A percentile compares a stretch with the other conserved stretches of the same genome.
Evolutionary conservation across 2,888 invertebrate genomes (phyloP).

Genomic region (Ormyrus nitidulus): DNA sequence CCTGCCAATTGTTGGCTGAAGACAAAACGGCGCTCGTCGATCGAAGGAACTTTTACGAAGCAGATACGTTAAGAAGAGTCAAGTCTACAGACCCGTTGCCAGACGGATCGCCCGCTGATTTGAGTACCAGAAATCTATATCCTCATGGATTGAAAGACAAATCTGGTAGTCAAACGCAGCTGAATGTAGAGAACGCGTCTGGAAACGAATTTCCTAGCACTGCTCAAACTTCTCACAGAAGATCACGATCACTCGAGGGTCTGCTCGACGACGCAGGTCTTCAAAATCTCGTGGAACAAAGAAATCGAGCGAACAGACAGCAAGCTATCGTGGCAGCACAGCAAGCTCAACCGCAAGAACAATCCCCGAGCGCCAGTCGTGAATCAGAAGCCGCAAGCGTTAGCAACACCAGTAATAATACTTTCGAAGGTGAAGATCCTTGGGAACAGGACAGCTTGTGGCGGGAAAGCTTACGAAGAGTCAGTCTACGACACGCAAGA

Average conservation of each 20-base stretch:
- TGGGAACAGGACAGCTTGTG: slow-evolving; percentile 91
- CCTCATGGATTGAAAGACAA: slow-evolving; percentile 74
- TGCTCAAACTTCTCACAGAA: slow-evolving; percentile 72
- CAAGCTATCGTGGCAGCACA: slow-evolving; percentile 30
- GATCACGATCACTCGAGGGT: slow-evolving; percentile 80
- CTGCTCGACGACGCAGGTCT: slow-evolving; percentile 77
- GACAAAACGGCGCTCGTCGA: slow-evolving; percentile 77
- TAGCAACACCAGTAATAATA: slow-evolving; percentile 3
- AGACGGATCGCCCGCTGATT: slow-evolving; percentile 66
- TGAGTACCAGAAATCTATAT: slow-evolving; percentile 71
- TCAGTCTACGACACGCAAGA: slow-evolving; percentile 88
- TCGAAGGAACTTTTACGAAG: slow-evolving; percentile 84
- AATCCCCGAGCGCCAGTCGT: slow-evolving; percentile 30
- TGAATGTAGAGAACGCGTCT: slow-evolving; percentile 43
- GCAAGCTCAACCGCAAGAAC: slow-evolving; percentile 44
- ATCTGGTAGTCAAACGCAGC: slow-evolving; percentile 62
- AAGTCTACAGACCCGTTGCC: slow-evolving; percentile 70
- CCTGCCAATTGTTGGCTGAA: slow-evolving; percentile 69
- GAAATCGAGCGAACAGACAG: slow-evolving; percentile 64
- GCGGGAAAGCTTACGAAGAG: slow-evolving; percentile 87
- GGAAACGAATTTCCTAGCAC: slow-evolving; percentile 49
- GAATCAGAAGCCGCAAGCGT: not conserved
- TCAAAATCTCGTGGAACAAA: slow-evolving; percentile 68
- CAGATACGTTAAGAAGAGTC: slow-evolving; percentile 79
- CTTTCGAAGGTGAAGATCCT: slow-evolving; percentile 78